Percentiles rank a stretch among this genome's conserved stretches.
Conservation (phyloP, 2,888 invertebrate genomes). For the Ormyrus thymus region DNA sequence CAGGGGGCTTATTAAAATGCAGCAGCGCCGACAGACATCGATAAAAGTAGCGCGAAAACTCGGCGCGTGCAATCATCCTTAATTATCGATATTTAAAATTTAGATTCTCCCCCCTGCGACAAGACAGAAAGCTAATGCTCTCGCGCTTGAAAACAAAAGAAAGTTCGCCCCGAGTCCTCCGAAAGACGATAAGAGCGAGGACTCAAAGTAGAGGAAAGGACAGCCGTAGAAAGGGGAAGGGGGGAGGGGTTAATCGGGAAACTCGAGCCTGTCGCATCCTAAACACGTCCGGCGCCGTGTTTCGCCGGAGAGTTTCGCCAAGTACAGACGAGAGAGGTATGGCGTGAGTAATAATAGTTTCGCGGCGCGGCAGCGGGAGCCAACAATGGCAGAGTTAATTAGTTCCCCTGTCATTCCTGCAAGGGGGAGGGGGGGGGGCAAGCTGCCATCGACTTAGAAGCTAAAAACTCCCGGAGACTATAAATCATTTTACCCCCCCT, state of each 20-base stretch:
- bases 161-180: not conserved
- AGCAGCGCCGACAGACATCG: not conserved
- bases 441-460: slow-evolving; percentile 5
- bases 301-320: slow-evolving; percentile 48
- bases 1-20: slow-evolving; percentile 1
- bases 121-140: not conserved
- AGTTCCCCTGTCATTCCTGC: slow-evolving; percentile 70
- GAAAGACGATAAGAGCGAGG: not conserved
- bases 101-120: slow-evolving; percentile 12
- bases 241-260: slow-evolving; percentile 35
- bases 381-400: slow-evolving; percentile 72
- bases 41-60: slow-evolving; percentile 10
- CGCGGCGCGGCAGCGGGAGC: slow-evolving; percentile 60
- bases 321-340: slow-evolving; percentile 56
- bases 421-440: too few species aligned
- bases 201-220: not conserved
- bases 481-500: slow-evolving; percentile 66
- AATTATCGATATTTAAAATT: slow-evolving; percentile 45
- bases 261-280: slow-evolving; percentile 60
- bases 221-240: not conserved
- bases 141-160: slow-evolving; percentile 8
- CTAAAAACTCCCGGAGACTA: slow-evolving; percentile 62
- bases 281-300: slow-evolving; percentile 64
- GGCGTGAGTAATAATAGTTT: slow-evolving; percentile 69
- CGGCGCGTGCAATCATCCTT: slow-evolving; percentile 29